These are phyloP conservation scores for Thaumatotibia leucotreta DNA, from an alignment of 1,140 invertebrate species.

Conservation along the genomic window DNA sequence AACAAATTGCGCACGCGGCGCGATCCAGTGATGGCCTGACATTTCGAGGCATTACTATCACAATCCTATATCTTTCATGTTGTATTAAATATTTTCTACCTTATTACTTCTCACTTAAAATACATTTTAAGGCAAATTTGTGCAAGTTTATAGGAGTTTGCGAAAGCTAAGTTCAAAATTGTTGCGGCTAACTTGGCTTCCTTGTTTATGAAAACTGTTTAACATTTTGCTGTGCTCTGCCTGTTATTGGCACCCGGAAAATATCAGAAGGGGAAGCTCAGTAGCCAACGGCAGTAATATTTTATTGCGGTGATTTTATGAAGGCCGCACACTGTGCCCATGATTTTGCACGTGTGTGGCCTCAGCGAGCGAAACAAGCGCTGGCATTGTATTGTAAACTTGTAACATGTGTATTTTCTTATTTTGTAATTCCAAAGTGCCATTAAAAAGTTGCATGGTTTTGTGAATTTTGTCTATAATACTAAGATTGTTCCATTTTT, in stretches of 20 bases:
- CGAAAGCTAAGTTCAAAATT: not conserved
- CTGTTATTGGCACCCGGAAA: not conserved
- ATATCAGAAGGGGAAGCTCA: not conserved
- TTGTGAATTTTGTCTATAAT: too few relatives aligned
- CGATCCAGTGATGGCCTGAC: slow-evolving; percentile 26
- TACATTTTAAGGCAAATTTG: not conserved
- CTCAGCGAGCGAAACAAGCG: not conserved
- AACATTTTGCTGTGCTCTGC: not conserved
- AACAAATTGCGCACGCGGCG: slow-evolving; percentile 34
- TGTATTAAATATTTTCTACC: not conserved
- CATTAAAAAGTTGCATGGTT: too few relatives aligned
- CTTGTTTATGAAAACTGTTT: not conserved
- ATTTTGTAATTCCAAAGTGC: not conserved
- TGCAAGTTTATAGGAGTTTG: not conserved
- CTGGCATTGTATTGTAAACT: too few relatives aligned
- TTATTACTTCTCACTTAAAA: not conserved
- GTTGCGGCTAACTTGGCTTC: not conserved
- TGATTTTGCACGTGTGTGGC: not conserved
- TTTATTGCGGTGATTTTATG: not conserved
- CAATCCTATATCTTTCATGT: not conserved
- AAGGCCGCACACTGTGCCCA: not conserved
- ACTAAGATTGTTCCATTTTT: too few relatives aligned
- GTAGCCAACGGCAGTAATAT: not conserved
- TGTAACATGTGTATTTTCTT: not conserved
- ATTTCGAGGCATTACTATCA: slow-evolving; percentile 21